Evolutionary conservation across 2,797 vertebrate genomes (phyloP).

Genomic region (Lepilemur septentrionalis): DNA sequence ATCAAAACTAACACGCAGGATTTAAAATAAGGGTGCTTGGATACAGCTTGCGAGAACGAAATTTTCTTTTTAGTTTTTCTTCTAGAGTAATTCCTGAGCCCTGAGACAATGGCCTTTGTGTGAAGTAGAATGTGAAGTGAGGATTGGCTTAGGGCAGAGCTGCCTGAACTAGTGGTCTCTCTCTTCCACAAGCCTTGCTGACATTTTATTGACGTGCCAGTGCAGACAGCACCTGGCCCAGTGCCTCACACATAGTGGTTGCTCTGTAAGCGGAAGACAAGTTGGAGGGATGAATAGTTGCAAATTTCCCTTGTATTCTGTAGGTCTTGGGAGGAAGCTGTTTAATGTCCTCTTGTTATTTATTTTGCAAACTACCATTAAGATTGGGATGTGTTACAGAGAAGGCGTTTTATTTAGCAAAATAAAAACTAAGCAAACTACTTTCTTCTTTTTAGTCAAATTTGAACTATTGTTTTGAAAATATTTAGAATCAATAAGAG

Average conservation of each 20-base stretch:
- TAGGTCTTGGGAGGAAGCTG: not conserved
- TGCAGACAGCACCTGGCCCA: not conserved
- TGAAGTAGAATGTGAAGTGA: not conserved
- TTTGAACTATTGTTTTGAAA: constrained; percentile 46
- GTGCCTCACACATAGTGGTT: not conserved
- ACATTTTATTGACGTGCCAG: not conserved
- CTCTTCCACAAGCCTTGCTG: not conserved
- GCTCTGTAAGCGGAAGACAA: not conserved
- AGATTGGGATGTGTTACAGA: constrained; percentile 26
- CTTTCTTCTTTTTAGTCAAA: constrained; percentile 40
- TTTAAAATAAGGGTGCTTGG: constrained; percentile 50
- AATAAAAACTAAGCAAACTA: constrained; percentile 61
- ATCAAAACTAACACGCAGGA: constrained; percentile 50
- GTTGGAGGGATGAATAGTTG: not conserved
- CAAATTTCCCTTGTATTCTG: not conserved
- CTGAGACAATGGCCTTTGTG: not conserved
- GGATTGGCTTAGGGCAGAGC: not conserved
- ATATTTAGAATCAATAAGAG: constrained; percentile 41
- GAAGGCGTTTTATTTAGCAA: constrained; percentile 48
- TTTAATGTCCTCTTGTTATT: not conserved
- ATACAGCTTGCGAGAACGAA: not conserved
- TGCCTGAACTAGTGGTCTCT: not conserved
- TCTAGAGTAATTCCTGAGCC: not conserved
- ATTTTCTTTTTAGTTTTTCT: not conserved
- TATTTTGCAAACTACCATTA: not conserved